Evolutionary conservation across 1,140 invertebrate genomes (phyloP).

Genomic region (Hypothenemus hampei): DNA sequence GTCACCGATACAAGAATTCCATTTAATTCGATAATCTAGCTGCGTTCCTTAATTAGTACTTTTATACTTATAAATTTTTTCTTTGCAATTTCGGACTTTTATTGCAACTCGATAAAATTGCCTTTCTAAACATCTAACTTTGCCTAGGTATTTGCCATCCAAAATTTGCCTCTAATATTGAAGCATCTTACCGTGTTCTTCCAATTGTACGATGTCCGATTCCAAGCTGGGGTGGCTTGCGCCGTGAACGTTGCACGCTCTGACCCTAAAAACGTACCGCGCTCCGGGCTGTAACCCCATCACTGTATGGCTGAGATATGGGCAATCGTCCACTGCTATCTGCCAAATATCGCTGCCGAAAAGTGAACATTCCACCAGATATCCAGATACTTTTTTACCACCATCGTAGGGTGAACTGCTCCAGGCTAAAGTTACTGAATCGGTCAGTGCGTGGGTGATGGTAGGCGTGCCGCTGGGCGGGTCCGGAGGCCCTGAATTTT

Average conservation of each 20-base stretch:
- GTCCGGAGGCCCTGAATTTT: conserved; percentile 61
- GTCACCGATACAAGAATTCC: not conserved
- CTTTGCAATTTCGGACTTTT: no score
- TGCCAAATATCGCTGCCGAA: conserved; percentile 53
- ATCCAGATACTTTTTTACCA: conserved; percentile 78
- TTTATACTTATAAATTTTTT: no score
- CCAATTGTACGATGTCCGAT: conserved; percentile 50
- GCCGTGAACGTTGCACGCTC: conserved; percentile 75
- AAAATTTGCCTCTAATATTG: no score
- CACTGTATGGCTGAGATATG: conserved; percentile 59
- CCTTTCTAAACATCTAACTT: no score
- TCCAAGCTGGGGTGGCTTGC: conserved; percentile 62
- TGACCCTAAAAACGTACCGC: conserved; percentile 66
- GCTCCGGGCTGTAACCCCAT: conserved; percentile 52
- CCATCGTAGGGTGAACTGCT: conserved; percentile 78
- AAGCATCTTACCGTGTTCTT: conserved; percentile 43
- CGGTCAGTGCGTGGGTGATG: conserved; percentile 48
- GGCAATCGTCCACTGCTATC: conserved; percentile 56
- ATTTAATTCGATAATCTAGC: not conserved
- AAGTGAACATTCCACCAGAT: conserved; percentile 68
- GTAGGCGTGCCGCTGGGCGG: conserved; percentile 65
- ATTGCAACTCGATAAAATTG: no score
- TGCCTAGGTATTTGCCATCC: no score
- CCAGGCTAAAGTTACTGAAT: conserved; percentile 66
- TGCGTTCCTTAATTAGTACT: no score